A percentile compares a stretch with the other conserved stretches of the same genome.
These are phyloP conservation scores for Brachionus paranguensis DNA, from an alignment of 1,140 invertebrate species.

Conservation along the genomic window DNA sequence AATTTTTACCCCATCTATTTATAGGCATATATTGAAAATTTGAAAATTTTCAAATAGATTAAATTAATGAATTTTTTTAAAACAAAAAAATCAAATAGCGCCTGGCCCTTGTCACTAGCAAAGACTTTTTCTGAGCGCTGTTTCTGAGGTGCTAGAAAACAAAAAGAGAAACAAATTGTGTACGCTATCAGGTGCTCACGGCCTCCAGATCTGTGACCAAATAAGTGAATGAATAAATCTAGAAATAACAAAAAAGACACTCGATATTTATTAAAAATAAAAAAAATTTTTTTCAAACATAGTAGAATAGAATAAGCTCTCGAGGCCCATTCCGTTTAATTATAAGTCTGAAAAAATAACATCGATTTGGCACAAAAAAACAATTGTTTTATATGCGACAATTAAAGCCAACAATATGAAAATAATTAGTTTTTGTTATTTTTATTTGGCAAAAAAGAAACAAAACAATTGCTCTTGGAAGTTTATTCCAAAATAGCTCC, in stretches of 20 bases:
- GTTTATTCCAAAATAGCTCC: neutral
- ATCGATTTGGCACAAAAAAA: neutral
- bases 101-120: too few species aligned
- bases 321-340: neutral
- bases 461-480: neutral
- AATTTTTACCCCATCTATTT: too few species aligned
- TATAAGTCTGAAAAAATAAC: neutral
- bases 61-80: too few species aligned
- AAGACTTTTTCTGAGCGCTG: too few species aligned
- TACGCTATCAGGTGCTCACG: neutral
- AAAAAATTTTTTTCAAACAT: neutral
- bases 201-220: neutral
- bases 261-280: neutral
- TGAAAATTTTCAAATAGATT: too few species aligned
- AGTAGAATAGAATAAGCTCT: neutral
- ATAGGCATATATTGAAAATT: too few species aligned
- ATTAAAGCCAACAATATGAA: neutral
- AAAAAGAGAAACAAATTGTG: too few species aligned
- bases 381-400: neutral
- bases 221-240: neutral
- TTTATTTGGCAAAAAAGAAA: conserved; percentile 1
- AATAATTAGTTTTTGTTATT: neutral
- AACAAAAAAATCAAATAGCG: too few species aligned
- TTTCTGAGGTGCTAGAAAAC: too few species aligned
- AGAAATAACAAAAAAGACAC: neutral